phyloP scores from a whole-genome alignment of 2,797 vertebrate genomes.

The Xerus rutilus region DNA sequence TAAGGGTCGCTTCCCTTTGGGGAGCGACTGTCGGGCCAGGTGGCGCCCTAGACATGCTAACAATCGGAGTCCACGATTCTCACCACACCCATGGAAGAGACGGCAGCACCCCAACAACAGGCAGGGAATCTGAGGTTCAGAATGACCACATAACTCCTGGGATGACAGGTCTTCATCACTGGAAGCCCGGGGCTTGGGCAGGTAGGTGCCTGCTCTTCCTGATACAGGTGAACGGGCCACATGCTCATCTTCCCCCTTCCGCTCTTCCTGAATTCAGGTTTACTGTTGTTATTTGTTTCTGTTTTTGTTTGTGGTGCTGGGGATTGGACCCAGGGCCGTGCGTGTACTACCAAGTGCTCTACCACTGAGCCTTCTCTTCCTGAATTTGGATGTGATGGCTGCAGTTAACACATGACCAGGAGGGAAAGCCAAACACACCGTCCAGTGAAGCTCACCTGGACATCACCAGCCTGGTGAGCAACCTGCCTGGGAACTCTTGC shows the following conservation, averaged over 20 bases:
- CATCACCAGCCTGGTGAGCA: neutral
- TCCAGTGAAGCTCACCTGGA: conserved; percentile 1
- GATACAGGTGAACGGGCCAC: neutral
- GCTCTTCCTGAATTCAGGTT: neutral
- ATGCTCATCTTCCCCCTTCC: neutral
- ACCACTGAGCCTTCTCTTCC: too few relatives aligned
- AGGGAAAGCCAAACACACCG: neutral
- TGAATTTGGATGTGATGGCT: neutral
- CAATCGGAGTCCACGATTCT: neutral
- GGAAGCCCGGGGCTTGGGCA: neutral
- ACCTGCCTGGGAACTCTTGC: neutral
- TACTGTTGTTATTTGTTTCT: too few relatives aligned
- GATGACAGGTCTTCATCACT: neutral
- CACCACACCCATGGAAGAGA: neutral
- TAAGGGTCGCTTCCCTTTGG: neutral
- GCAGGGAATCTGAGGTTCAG: conserved; percentile 25
- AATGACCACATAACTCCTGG: neutral
- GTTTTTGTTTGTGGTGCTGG: too few relatives aligned
- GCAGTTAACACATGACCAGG: neutral
- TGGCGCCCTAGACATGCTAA: neutral
- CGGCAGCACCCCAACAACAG: neutral
- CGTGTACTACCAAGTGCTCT: too few relatives aligned
- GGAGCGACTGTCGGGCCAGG: neutral
- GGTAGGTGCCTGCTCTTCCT: conserved; percentile 21
- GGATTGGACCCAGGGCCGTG: too few relatives aligned